Conservation (phyloP, 2,797 vertebrate genomes). For the Petrocephalus sullivani region DNA sequence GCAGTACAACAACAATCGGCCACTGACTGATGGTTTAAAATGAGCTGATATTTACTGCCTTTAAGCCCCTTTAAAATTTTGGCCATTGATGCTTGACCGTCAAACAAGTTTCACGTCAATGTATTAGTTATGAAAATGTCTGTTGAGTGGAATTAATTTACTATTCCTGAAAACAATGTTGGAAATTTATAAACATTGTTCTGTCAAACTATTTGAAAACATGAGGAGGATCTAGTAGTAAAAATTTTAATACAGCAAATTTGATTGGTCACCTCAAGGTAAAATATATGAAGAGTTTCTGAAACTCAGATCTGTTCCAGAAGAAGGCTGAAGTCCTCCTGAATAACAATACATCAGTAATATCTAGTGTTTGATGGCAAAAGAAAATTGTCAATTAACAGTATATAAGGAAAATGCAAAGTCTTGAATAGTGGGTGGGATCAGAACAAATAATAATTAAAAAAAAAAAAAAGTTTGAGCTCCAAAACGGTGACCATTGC, state of each 20-base stretch:
- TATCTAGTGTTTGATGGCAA: neutral
- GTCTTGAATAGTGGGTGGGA: too few relatives aligned
- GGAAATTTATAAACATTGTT: neutral
- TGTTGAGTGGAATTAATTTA: neutral
- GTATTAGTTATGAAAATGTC: neutral
- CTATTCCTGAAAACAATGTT: neutral
- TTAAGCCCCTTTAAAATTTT: neutral
- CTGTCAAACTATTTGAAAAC: neutral
- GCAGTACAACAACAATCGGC: neutral
- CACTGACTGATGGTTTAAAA: neutral
- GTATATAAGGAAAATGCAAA: too few relatives aligned
- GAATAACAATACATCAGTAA: too few relatives aligned
- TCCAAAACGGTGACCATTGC: too few relatives aligned
- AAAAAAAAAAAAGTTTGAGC: too few relatives aligned
- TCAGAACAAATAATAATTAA: too few relatives aligned
- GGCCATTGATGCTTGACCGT: neutral
- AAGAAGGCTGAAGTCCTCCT: too few relatives aligned
- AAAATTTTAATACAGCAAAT: neutral
- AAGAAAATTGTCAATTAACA: neutral
- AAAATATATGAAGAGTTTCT: neutral
- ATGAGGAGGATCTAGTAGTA: neutral
- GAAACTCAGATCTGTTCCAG: neutral
- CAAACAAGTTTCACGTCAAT: neutral
- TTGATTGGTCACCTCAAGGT: neutral
- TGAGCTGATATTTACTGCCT: neutral